Evolutionary conservation across 2,888 invertebrate species (phyloP), one percentile per base, ranked within the genome.

Genomic region (Eupithecia dodoneata): DNA sequence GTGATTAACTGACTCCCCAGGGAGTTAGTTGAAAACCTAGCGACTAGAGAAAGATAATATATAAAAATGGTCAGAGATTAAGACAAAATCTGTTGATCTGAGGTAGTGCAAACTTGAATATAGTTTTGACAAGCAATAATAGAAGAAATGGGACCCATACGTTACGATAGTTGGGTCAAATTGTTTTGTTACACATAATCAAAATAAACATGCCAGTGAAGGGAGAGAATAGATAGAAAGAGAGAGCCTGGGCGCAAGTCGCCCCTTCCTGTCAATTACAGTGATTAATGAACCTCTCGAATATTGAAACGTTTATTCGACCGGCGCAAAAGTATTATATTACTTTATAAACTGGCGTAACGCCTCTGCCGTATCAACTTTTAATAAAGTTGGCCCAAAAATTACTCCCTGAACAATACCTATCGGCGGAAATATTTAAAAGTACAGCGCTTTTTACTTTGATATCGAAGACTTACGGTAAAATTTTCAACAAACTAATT

Each of bases 241-340:
- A 86, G 86, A 86, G 86, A 87, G 87, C 87, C 86, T 90, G 87
- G 87, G 87, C 81, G 9, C 88, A 83, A 89, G 89, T 90, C 88
- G 86, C 90, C 91, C 91, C 90, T 88, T 89, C 87, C 89, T 92
- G 94, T 94, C 95, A 95, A 94, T 95, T 94, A 94, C 89, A 87
- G 89, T 94, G 94, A 94, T 94, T 94, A 95, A 94, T 95, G 94
- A 92, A 92, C 86, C 89, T 89, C 88, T 87, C 87, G 92, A 93
- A 94, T 94, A 95, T 94, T 94, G 93, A 93, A 95, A 93, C 93
- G 93, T 93, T 93, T 92, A 93, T 92, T 92, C 89, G 91, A 90
- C 89, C 91, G 88, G 88, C 88, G 89, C 89, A 88, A 90, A 93
- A 92, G 92, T 93, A 93, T 93, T 89, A 92, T 90, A 93, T 91